These are phyloP conservation scores for Anabacerthia variegaticeps DNA, from an alignment of 2,797 vertebrate genomes.

Conservation along the genomic window DNA sequence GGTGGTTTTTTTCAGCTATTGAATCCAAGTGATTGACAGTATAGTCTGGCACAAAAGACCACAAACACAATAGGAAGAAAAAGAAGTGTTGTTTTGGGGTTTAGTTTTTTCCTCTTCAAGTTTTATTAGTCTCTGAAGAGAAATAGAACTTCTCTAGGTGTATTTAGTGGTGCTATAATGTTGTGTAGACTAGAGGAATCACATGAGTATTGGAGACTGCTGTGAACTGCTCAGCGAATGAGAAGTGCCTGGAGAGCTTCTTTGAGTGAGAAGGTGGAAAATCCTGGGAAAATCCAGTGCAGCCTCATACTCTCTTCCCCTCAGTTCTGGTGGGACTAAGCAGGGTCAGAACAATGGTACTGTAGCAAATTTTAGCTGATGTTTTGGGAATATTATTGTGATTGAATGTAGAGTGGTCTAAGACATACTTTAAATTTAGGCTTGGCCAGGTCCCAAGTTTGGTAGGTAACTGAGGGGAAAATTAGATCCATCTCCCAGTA, in stretches of 20 bases:
- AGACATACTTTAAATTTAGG: not conserved
- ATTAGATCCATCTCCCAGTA: not conserved
- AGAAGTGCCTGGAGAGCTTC: not conserved
- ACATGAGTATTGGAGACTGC: not conserved
- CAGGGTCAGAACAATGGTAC: not conserved
- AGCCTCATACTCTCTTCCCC: not conserved
- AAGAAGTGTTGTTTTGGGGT: not conserved
- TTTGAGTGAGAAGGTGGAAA: not conserved
- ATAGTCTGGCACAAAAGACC: not conserved
- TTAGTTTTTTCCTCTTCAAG: not conserved
- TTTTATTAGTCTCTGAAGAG: not conserved
- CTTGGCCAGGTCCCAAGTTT: not conserved
- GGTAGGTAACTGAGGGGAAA: not conserved
- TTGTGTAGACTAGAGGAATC: not conserved
- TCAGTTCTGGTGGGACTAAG: not conserved
- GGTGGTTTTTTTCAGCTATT: not conserved
- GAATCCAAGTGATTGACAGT: not conserved
- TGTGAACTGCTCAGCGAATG: not conserved
- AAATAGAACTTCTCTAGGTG: not conserved
- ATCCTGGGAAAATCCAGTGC: not conserved
- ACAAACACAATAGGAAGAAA: not conserved
- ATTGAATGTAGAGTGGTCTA: not conserved
- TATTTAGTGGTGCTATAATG: not conserved
- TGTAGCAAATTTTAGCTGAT: not conserved
- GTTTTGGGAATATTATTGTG: not conserved